Evolutionary conservation across 23 tunicate species (phyloP), one percentile per base, ranked within the genome.

Genomic region (Botrylloides violaceus): DNA sequence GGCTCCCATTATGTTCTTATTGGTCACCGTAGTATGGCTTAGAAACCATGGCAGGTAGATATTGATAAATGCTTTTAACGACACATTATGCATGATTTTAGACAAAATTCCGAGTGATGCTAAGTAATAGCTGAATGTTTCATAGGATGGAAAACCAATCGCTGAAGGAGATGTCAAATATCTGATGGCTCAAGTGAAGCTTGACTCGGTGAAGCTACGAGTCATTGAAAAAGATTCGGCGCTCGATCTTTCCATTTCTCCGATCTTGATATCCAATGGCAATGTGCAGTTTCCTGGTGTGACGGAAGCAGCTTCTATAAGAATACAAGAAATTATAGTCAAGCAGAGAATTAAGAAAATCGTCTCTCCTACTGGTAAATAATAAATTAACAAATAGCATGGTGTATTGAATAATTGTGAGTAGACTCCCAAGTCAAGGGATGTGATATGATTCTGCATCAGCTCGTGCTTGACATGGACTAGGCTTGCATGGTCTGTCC

Each of bases 101-200:
- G 29, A 1, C 15, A 25, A 25, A 25, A 25, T 23, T 25, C 18
- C 66, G 24, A n/a, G 18, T 61, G 21, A 23, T 25, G 29, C 29
- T 61, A 15, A 60, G 12, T 20, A 43, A 43, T 43, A 7, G 15
- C 15, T 43, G 15, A 9, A 43, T 7, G 9, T 7, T 77, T 77
- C 6, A 34, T 37, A 86, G 95, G 76, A 80, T 68, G 95, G 95
- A 3, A 76, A 43, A 32, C 35, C 28, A 19, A n/a, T 76, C 34
- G 82, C 84, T 21, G 95, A 87, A 56, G 77, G 47, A 37, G 95
- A 87, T 38, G 95, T 87, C 38, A 87, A 87, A 35, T 87, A 75
- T 59, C 36, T 64, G 72, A 87, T 87, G 95, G 43, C 62, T 47
- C 82, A 80, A 20, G 49, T 80, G 27, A 75, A 70, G 3, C 56